Conservation (phyloP, 2,888 invertebrate genomes). For the Drosophila niveifrons region DNA sequence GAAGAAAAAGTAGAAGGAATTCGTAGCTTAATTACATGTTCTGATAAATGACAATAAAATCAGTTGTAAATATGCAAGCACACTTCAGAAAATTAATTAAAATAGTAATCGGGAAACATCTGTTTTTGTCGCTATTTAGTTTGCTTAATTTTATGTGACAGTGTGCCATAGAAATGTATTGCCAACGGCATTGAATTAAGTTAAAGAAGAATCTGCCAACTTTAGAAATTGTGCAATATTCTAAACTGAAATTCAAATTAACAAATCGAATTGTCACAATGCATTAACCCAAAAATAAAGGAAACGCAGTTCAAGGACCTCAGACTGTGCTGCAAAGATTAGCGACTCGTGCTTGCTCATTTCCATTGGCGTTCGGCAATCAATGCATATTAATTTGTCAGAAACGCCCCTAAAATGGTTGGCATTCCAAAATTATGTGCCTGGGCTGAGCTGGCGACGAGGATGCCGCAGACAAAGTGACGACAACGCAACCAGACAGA, state of each 20-base stretch:
- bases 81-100: constrained; percentile 3
- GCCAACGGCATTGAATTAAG: not conserved
- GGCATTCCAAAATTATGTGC: constrained; percentile 60
- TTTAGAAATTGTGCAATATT: not conserved
- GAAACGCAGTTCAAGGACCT: not conserved
- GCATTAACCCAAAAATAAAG: constrained; percentile 3
- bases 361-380: constrained; percentile 35
- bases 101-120: not conserved
- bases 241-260: not conserved
- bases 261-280: not conserved
- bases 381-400: constrained; percentile 72
- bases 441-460: constrained; percentile 40
- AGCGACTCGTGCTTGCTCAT: constrained; percentile 7
- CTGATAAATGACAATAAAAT: constrained; percentile 14
- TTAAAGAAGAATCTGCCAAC: not conserved
- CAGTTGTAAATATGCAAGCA: constrained; percentile 2
- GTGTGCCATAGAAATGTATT: not conserved
- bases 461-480: constrained; percentile 72
- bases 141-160: not conserved
- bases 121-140: not conserved
- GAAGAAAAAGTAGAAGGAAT: not conserved
- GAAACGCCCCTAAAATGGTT: constrained; percentile 52
- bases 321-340: constrained; percentile 2
- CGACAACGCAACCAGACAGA: constrained; percentile 72
- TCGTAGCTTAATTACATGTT: constrained; percentile 39